These are phyloP conservation scores for Limosa lapponica DNA, from an alignment of 2,797 vertebrate species.

Conservation along the genomic window DNA sequence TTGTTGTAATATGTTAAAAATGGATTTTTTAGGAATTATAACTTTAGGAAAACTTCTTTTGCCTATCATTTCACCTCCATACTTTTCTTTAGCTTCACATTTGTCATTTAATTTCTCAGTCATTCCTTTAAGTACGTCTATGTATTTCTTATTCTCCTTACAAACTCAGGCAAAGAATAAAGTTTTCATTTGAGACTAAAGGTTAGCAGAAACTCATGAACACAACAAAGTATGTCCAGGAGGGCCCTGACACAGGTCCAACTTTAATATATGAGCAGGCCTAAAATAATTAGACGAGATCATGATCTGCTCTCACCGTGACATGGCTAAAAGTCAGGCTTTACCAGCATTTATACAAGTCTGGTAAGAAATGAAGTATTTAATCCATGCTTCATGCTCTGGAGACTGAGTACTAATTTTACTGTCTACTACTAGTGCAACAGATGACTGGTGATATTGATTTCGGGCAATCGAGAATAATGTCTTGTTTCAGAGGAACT, in stretches of 20 bases:
- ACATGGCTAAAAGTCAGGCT: neutral
- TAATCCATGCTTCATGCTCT: neutral
- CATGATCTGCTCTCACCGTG: neutral
- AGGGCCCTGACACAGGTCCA: neutral
- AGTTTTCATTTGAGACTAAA: neutral
- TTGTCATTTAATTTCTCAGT: neutral
- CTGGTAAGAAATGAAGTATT: neutral
- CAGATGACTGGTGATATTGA: neutral
- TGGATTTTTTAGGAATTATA: neutral
- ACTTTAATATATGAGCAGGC: neutral
- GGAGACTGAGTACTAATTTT: neutral
- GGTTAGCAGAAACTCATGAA: neutral
- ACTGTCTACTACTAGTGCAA: neutral
- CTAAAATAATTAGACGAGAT: neutral
- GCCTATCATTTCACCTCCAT: neutral
- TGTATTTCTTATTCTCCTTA: neutral
- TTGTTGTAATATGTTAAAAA: neutral
- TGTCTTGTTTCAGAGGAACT: neutral
- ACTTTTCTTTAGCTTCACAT: neutral
- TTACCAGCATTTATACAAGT: neutral
- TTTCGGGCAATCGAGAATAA: neutral
- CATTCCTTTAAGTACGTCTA: neutral
- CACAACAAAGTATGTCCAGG: neutral
- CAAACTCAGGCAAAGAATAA: neutral
- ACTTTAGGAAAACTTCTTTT: neutral